Evolutionary conservation across 2,797 vertebrate species (phyloP), one percentile per base, ranked within the genome.

Genomic region (Xenentodon cancila): DNA sequence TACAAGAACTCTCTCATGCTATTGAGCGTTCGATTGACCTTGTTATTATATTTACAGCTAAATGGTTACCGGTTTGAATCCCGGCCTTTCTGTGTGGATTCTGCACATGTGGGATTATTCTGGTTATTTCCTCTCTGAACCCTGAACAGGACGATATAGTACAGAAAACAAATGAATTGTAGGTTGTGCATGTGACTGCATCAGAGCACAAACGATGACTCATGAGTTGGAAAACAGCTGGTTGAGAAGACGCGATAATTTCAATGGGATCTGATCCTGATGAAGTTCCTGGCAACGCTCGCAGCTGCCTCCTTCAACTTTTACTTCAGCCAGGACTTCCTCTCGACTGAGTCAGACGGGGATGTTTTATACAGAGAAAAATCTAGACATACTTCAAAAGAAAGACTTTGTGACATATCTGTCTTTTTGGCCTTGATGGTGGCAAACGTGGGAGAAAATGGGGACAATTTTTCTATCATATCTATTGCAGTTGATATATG

Each of bases 271-370:
- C 1, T 4, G 45, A 65, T 68, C 47, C 65, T 4, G 19, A 12
- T 49, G 12, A 11, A 21, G 22, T 44, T 51, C n/a, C 51, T n/a
- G 71, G 59, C 64, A 55, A 16, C 1, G 18, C 40, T 64, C 58
- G 60, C 80, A 83, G 78, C 82, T 84, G 80, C 55, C 63, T 76
- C 45, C 44, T 20, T 32, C 49, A 18, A 0, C 58, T 56, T 61
- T 32, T 2, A 44, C 17, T 32, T 5, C 45, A 34, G 60, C 46
- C 32, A 42, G 42, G 7, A 18, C 60, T 59, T 68, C 68, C 58
- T 56, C 56, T 57, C 44, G 11, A 51, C 32, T 22, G 22, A 63
- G 51, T 48, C 54, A 53, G 7, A 40, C 43, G 40, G 53, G 34
- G 21, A 1, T 17, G 4, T 25, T 60, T 43, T n/a, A 16, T 9